These are phyloP conservation scores for Melitaea cinxia DNA, from an alignment of 1,140 invertebrate genomes.

Conservation along the genomic window DNA sequence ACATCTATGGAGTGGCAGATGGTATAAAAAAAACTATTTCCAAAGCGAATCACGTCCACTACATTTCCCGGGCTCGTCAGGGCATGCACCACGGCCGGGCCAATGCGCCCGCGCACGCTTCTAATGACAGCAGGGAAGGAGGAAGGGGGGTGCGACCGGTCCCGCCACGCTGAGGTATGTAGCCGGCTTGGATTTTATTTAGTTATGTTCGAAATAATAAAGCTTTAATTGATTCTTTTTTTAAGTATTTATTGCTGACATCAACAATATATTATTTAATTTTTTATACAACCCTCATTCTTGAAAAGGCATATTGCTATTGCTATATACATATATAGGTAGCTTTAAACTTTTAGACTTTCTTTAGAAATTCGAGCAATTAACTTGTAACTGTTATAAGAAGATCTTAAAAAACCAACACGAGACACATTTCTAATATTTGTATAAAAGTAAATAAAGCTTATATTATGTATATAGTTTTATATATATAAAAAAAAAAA, in stretches of 20 bases:
- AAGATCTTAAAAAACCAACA: no score
- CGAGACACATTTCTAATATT: no score
- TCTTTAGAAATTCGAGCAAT: no score
- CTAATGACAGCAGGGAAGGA: slow-evolving; percentile 62
- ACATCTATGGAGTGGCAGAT: neutral
- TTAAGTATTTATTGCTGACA: no score
- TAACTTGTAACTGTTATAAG: no score
- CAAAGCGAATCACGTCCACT: slow-evolving; percentile 61
- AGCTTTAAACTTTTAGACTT: no score
- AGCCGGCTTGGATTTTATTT: slow-evolving; percentile 1
- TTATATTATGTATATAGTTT: neutral
- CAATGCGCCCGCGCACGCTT: slow-evolving; percentile 77
- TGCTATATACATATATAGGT: no score
- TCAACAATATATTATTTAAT: no score
- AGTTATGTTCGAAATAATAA: neutral
- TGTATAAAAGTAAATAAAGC: neutral
- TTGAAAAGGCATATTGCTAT: no score
- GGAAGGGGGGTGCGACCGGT: slow-evolving; percentile 54
- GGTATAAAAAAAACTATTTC: slow-evolving; percentile 41
- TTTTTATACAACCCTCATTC: no score
- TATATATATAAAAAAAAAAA: neutral
- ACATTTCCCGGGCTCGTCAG: slow-evolving; percentile 50
- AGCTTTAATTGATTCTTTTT: neutral
- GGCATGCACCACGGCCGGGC: slow-evolving; percentile 59
- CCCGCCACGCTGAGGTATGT: slow-evolving; percentile 51